These are phyloP conservation scores for Myripristis jacobus DNA, from an alignment of 2,797 vertebrate genomes.

Conservation along the genomic window DNA sequence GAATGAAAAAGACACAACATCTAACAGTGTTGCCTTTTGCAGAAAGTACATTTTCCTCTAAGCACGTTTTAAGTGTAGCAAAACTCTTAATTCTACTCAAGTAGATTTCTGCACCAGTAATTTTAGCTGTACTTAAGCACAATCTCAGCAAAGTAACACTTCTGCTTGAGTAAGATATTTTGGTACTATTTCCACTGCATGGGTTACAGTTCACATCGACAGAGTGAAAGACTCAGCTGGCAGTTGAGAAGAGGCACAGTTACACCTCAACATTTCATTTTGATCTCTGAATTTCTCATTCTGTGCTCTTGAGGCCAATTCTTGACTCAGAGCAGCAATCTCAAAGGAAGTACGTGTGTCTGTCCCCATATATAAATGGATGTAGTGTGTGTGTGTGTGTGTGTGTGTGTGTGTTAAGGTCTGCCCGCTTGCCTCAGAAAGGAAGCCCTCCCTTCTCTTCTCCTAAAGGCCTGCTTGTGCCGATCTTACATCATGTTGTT, in stretches of 20 bases:
- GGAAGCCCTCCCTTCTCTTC: background rate
- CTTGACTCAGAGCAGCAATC: slow-evolving; percentile 30
- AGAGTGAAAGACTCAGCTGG: slow-evolving; percentile 19
- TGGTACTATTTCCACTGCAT: slow-evolving; percentile 2
- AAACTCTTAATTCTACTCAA: too few species aligned
- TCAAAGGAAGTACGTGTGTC: slow-evolving; percentile 35
- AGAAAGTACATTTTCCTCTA: too few species aligned
- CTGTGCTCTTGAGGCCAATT: slow-evolving; percentile 31
- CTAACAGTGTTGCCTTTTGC: too few species aligned
- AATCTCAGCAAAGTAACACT: slow-evolving; percentile 14
- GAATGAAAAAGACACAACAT: too few species aligned
- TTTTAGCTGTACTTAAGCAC: background rate
- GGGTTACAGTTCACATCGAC: slow-evolving; percentile 11
- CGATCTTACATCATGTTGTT: slow-evolving; percentile 60
- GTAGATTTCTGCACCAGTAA: too few species aligned
- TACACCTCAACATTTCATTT: slow-evolving; percentile 47
- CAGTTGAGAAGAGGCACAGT: slow-evolving; percentile 30
- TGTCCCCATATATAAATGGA: slow-evolving; percentile 25
- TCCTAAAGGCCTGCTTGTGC: slow-evolving; percentile 29
- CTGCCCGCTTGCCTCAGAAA: slow-evolving; percentile 46
- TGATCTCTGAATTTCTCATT: slow-evolving; percentile 34
- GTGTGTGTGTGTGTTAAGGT: slow-evolving; percentile 9
- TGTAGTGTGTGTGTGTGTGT: slow-evolving; percentile 15
- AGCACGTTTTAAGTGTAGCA: too few species aligned
- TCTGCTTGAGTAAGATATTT: slow-evolving; percentile 6